Percentiles rank a stretch among this genome's conserved stretches.
Conservation (phyloP, 1,140 invertebrate species). For the Oncopodura yosiiana region DNA sequence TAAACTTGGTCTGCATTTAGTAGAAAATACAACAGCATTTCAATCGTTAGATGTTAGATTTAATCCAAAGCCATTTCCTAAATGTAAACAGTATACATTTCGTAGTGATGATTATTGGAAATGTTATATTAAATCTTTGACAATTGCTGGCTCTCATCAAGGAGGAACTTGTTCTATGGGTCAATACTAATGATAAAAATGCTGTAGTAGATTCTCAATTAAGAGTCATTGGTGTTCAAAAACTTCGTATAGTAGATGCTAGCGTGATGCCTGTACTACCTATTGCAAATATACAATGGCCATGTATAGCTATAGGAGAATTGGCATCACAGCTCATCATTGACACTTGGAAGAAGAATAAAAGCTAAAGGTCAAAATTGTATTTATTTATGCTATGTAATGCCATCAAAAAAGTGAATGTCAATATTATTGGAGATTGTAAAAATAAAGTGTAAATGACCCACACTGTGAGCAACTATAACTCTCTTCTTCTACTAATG, state of each 20-base stretch:
- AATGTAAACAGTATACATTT: not conserved
- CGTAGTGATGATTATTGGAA: conserved; percentile 11
- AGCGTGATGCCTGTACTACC: not conserved
- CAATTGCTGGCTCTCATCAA: not conserved
- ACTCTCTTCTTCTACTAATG: too few relatives aligned
- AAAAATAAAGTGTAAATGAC: too few relatives aligned
- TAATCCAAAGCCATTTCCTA: not conserved
- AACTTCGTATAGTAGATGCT: not conserved
- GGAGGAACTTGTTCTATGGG: conserved; percentile 1
- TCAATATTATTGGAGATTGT: too few relatives aligned
- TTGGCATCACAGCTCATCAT: too few relatives aligned
- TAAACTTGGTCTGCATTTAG: conserved; percentile 2
- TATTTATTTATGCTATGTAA: too few relatives aligned
- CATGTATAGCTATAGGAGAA: too few relatives aligned
- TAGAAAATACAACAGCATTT: conserved; percentile 13
- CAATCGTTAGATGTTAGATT: not conserved
- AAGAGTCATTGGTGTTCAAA: not conserved
- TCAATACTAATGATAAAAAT: not conserved
- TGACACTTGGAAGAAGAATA: too few relatives aligned
- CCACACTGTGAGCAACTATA: too few relatives aligned
- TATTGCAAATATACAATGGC: not conserved
- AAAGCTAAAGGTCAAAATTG: too few relatives aligned
- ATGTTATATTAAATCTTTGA: not conserved
- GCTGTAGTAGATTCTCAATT: conserved; percentile 9
- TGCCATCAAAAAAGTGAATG: too few relatives aligned